Percentiles rank a stretch among this genome's conserved stretches.
These are phyloP conservation scores for Balanococcus diminutus DNA, from an alignment of 2,888 invertebrate species.

Conservation along the genomic window DNA sequence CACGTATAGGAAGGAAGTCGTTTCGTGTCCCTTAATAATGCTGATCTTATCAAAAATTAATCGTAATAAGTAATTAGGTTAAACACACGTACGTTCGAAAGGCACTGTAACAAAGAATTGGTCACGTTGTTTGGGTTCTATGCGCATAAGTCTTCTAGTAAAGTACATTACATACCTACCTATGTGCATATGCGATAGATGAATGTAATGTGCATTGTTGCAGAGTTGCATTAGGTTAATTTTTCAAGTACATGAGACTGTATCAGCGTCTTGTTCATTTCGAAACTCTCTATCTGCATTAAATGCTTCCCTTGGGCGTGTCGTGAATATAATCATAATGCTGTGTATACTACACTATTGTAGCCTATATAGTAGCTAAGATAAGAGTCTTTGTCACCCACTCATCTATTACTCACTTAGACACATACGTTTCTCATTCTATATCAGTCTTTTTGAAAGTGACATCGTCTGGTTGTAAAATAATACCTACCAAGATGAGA, in stretches of 20 bases:
- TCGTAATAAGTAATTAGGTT: background rate
- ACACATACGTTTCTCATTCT: background rate
- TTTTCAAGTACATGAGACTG: background rate
- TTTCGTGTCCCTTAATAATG: background rate
- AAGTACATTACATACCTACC: background rate
- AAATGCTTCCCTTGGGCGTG: conserved; percentile 32
- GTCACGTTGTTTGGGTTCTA: background rate
- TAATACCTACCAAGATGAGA: background rate
- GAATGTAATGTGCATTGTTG: background rate
- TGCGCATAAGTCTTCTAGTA: background rate
- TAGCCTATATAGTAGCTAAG: background rate
- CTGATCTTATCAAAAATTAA: background rate
- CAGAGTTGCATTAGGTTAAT: background rate
- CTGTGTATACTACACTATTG: background rate
- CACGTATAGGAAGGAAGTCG: background rate
- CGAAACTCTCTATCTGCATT: background rate
- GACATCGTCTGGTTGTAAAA: background rate
- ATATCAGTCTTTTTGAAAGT: background rate
- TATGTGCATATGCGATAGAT: background rate
- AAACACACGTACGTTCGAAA: background rate
- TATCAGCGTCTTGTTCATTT: conserved; percentile 20
- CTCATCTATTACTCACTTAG: background rate
- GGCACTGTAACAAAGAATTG: background rate
- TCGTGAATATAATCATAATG: background rate
- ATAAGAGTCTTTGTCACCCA: background rate